A percentile compares a stretch with the other conserved stretches of the same genome.
phyloP scores from a whole-genome alignment of 2,797 vertebrate genomes.

The Mastacembelus armatus region DNA sequence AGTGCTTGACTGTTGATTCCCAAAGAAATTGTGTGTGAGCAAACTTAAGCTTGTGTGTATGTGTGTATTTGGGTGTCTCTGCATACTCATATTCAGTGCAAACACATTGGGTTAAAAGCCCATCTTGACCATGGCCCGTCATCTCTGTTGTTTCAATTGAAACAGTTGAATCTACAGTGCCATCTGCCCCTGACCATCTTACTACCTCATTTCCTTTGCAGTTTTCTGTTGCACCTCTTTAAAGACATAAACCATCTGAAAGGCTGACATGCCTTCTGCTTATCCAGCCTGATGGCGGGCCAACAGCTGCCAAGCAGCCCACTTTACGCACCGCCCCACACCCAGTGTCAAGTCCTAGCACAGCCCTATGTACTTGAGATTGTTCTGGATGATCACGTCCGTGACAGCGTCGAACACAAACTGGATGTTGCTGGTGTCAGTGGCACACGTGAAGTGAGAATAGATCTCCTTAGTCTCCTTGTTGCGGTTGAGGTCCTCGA shows the following conservation, averaged over 20 bases:
- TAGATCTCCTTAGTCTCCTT: slow-evolving; percentile 99
- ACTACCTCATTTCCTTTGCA: slow-evolving; percentile 49
- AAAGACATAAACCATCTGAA: slow-evolving; percentile 62
- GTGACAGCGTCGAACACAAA: slow-evolving; percentile 99
- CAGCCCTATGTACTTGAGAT: slow-evolving; percentile 99
- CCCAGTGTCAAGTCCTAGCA: slow-evolving; percentile 87
- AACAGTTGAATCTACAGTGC: slow-evolving; percentile 67
- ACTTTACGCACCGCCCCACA: slow-evolving; percentile 15
- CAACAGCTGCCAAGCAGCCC: slow-evolving; percentile 45
- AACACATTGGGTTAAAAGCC: slow-evolving; percentile 81
- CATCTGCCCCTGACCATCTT: slow-evolving; percentile 48
- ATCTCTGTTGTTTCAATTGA: slow-evolving; percentile 63
- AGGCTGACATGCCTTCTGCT: slow-evolving; percentile 54
- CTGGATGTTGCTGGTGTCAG: slow-evolving; percentile 99
- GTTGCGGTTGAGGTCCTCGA: slow-evolving; percentile 99
- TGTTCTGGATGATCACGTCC: slow-evolving; percentile 99
- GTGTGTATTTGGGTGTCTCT: slow-evolving; percentile 73
- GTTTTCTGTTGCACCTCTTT: slow-evolving; percentile 66
- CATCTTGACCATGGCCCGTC: slow-evolving; percentile 59
- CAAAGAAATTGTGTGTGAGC: slow-evolving; percentile 72
- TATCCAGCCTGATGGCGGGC: slow-evolving; percentile 52
- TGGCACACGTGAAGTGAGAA: slow-evolving; percentile 99
- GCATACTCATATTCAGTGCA: slow-evolving; percentile 87
- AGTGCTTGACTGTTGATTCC: slow-evolving; percentile 74
- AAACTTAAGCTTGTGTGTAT: slow-evolving; percentile 69